phyloP scores from a whole-genome alignment of 1,140 invertebrate species.

The Drosophila melanica region DNA sequence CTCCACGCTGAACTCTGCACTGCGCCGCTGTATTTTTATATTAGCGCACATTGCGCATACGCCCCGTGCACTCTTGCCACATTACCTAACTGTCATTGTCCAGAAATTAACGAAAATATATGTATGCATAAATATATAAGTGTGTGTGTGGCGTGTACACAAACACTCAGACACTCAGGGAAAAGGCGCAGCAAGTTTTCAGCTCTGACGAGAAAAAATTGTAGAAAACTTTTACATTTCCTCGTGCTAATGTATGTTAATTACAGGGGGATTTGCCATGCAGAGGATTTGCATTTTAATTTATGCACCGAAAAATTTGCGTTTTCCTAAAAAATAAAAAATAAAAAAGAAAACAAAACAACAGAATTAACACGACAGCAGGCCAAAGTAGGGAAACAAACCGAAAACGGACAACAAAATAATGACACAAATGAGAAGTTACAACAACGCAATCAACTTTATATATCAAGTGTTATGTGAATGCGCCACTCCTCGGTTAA shows the following conservation, averaged over 20 bases:
- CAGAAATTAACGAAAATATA: constrained; percentile 83
- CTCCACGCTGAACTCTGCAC: constrained; percentile 24
- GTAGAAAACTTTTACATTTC: constrained; percentile 77
- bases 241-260: constrained; percentile 83
- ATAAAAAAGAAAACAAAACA: constrained; percentile 2
- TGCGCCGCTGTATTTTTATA: constrained; percentile 71
- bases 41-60: constrained; percentile 62
- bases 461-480: constrained; percentile 22
- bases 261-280: constrained; percentile 83
- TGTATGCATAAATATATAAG: constrained; percentile 16
- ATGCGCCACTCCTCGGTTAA: neutral
- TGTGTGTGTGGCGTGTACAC: constrained; percentile 17
- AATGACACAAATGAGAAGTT: constrained; percentile 73
- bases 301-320: constrained; percentile 81
- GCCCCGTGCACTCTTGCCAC: constrained; percentile 47
- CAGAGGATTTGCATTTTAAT: constrained; percentile 83
- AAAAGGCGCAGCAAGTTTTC: constrained; percentile 31
- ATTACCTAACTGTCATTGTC: constrained; percentile 82
- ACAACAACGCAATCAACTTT: constrained; percentile 62
- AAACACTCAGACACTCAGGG: constrained; percentile 36
- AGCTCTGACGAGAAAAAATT: constrained; percentile 27
- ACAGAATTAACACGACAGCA: constrained; percentile 27
- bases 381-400: constrained; percentile 55
- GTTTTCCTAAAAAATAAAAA: constrained; percentile 46
- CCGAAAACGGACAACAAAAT: constrained; percentile 43